Base-by-base conservation (phyloP, 2,113 vertebrate genomes). In the Ptilorrhoa leucosticta region DNA sequence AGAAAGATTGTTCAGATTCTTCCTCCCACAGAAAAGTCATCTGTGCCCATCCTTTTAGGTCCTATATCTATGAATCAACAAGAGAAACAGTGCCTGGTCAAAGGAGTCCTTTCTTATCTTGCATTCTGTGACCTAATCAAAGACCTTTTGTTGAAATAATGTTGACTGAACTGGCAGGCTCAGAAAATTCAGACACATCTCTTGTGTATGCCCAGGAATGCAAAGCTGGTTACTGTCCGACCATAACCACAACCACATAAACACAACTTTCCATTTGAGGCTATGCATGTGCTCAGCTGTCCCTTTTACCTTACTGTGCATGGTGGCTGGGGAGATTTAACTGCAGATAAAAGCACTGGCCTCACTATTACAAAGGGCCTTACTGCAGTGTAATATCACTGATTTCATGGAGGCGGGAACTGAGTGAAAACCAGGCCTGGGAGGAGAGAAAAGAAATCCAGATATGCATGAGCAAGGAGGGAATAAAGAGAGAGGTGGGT, bases 221-320 rank as follows among this genome's bases (percentile, higher is more conserved):
- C 69, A 66, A 33, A 77, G 90, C 83, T 97, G 94, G 94, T 90
- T 94, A 77, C 89, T 90, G 81, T 75, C 86, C 0, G 44, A 96
- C 96, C 95, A 94, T 83, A 90, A 96, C 93, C 89, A 94, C 93
- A 96, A 95, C 89, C 96, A 96, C 87, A 94, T 75, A 94, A 94
- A 93, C 88, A 94, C 75, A 96, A 76, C 84, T 97, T 96, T 90
- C 90, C 92, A 91, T 96, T 88, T 89, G 86, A 93, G 96, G 45
- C n/a, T 64, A n/a, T n/a, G 58, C 76, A 64, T 56, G 90, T 80
- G 69, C 75, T 94, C 60, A 12, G 64, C 83, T 78, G n/a, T 88
- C 89, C 65, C 63, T 86, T 85, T 70, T 53, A 70, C 90, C 79
- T 92, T 51, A 48, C 71, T 24, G 22, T 60, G 39, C 47, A 21